phyloP scores from a whole-genome alignment of 2,888 invertebrate species.

The Dryobota labecula region DNA sequence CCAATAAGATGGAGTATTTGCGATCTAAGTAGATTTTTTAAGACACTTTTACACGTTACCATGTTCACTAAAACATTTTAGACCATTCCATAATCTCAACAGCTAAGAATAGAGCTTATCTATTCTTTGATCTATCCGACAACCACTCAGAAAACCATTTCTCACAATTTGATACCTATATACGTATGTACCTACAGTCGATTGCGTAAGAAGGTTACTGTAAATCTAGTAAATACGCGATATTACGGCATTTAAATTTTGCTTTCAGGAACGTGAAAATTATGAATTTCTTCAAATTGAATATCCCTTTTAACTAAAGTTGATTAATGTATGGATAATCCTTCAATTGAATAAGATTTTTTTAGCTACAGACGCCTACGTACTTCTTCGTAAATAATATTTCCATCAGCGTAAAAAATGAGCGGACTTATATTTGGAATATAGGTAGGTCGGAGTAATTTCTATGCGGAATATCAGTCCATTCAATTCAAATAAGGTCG shows the following conservation, averaged over 20 bases:
- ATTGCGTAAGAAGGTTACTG: not conserved
- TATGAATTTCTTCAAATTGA: constrained; percentile 6
- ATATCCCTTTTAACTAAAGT: constrained; percentile 3
- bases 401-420: constrained; percentile 35
- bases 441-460: not conserved
- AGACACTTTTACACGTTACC: too few species aligned
- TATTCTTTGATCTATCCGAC: not conserved
- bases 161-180: not conserved
- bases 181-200: too few species aligned
- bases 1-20: too few species aligned
- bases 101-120: not conserved
- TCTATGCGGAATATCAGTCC: constrained; percentile 18
- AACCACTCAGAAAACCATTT: not conserved
- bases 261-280: not conserved
- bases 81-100: not conserved
- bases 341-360: not conserved
- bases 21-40: too few species aligned
- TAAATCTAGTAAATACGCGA: not conserved
- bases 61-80: too few species aligned
- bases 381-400: constrained; percentile 17
- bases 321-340: not conserved
- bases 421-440: constrained; percentile 25
- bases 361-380: not conserved
- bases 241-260: not conserved
- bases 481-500: constrained; percentile 39